These are phyloP conservation scores for Linyphia triangularis DNA, from an alignment of 2,888 invertebrate genomes.

Conservation along the genomic window DNA sequence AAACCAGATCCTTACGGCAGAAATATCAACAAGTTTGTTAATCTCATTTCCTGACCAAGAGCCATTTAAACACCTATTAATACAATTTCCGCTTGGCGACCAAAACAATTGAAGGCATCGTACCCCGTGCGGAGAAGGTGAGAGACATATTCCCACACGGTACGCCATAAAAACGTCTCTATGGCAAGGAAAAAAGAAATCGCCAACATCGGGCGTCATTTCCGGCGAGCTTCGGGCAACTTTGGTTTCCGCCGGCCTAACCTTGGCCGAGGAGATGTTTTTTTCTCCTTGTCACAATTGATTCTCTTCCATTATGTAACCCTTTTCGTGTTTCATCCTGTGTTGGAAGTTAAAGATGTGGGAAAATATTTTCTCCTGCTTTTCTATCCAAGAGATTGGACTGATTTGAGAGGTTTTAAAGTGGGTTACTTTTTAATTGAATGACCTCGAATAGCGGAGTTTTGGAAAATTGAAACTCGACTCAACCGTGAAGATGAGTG, in stretches of 20 bases:
- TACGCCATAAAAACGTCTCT: neutral
- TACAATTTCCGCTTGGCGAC: slow-evolving; percentile 27
- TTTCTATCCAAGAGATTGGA: neutral
- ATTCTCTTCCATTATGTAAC: slow-evolving; percentile 29
- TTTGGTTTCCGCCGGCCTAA: slow-evolving; percentile 20
- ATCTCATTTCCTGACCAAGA: slow-evolving; percentile 25
- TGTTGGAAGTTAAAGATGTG: neutral
- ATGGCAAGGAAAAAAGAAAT: no score
- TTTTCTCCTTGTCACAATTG: neutral
- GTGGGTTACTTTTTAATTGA: neutral
- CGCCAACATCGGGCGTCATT: slow-evolving; percentile 33
- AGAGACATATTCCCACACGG: slow-evolving; percentile 34
- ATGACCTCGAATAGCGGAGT: neutral
- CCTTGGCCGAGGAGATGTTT: neutral
- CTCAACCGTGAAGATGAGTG: no score
- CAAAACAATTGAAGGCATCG: slow-evolving; percentile 22
- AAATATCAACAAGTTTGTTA: slow-evolving; percentile 6
- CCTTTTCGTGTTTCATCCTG: slow-evolving; percentile 7
- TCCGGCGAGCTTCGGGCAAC: slow-evolving; percentile 45
- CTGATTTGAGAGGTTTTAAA: neutral
- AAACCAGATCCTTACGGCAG: no score
- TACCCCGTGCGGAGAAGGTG: slow-evolving; percentile 36
- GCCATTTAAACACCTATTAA: slow-evolving; percentile 21
- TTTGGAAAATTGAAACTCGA: no score
- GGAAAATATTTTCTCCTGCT: slow-evolving; percentile 28